Conservation (phyloP, 2,888 invertebrate species). For the Allacma fusca region DNA sequence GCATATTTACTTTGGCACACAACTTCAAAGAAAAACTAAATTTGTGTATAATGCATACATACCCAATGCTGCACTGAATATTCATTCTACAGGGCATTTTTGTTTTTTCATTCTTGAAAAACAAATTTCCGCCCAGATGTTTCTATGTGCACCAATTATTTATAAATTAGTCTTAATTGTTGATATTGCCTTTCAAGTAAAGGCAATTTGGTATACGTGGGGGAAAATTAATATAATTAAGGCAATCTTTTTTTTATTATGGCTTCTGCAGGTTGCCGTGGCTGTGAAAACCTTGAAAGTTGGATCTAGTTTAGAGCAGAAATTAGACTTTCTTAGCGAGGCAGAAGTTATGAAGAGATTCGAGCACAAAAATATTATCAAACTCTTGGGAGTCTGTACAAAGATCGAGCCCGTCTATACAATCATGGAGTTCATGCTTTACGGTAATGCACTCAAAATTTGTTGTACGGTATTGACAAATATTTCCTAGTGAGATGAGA, state of each 20-base stretch:
- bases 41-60: too few relatives aligned
- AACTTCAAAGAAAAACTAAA: too few relatives aligned
- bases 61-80: too few relatives aligned
- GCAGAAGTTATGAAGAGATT: constrained; percentile 94
- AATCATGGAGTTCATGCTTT: constrained; percentile 93
- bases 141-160: too few relatives aligned
- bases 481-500: background rate
- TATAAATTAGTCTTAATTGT: too few relatives aligned
- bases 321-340: constrained; percentile 89
- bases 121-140: too few relatives aligned
- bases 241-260: too few relatives aligned
- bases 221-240: too few relatives aligned
- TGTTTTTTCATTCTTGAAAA: too few relatives aligned
- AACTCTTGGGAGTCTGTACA: constrained; percentile 84
- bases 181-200: too few relatives aligned
- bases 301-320: constrained; percentile 83
- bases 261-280: constrained; percentile 69
- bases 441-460: constrained; percentile 68
- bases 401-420: constrained; percentile 87
- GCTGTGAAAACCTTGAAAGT: constrained; percentile 89
- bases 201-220: background rate
- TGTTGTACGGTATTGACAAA: background rate
- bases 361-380: constrained; percentile 87
- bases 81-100: too few relatives aligned
- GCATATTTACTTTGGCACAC: too few relatives aligned